Conservation (phyloP, 2,888 invertebrate species). For the Chymomyza fuscimana region DNA sequence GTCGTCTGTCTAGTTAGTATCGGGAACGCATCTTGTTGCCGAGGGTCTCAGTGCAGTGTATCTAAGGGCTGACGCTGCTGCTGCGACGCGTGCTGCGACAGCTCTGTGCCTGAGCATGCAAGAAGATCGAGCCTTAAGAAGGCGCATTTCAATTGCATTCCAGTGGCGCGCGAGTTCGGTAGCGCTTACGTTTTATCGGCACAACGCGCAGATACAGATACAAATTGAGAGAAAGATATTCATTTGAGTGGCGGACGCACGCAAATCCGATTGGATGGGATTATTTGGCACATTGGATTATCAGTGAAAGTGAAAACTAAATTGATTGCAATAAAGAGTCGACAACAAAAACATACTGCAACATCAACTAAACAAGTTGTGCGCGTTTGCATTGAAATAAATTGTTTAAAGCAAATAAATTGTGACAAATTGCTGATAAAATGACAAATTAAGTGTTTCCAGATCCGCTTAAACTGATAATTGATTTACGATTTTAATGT, state of each 20-base stretch:
- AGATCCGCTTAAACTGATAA: not conserved
- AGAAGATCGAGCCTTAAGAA: not conserved
- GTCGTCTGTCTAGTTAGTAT: constrained; percentile 64
- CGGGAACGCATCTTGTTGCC: constrained; percentile 40
- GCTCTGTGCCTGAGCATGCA: constrained; percentile 18
- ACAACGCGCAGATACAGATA: not conserved
- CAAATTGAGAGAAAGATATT: constrained; percentile 26
- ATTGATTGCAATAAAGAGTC: constrained; percentile 1
- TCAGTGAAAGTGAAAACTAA: constrained; percentile 54
- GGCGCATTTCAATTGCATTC: constrained; percentile 70
- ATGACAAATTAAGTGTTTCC: constrained; percentile 27
- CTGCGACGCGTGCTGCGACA: constrained; percentile 17
- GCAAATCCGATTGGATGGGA: constrained; percentile 15
- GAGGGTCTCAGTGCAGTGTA: constrained; percentile 36
- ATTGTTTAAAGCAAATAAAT: not conserved
- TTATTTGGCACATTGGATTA: constrained; percentile 54
- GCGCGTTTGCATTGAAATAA: constrained; percentile 7
- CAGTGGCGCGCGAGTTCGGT: constrained; percentile 63
- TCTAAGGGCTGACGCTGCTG: constrained; percentile 23
- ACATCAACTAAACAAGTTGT: not conserved
- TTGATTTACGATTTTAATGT: constrained; percentile 10
- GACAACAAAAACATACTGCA: not conserved
- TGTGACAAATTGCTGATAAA: constrained; percentile 22
- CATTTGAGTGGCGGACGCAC: constrained; percentile 10
- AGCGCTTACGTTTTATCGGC: constrained; percentile 15